These are phyloP conservation scores for Sparidentex hasta DNA, from an alignment of 2,797 vertebrate species.

Conservation along the genomic window DNA sequence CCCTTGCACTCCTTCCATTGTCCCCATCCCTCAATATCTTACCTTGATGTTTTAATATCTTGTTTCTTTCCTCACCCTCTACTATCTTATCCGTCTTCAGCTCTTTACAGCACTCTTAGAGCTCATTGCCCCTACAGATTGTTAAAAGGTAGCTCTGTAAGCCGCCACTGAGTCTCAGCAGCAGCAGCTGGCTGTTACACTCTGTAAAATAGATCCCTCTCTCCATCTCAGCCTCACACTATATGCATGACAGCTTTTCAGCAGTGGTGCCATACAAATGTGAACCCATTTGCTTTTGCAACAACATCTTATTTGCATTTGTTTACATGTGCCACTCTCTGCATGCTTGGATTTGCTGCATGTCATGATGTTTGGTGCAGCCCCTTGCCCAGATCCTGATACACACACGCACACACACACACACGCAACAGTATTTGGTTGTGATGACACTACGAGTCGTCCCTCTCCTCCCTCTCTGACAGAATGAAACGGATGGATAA, in stretches of 20 bases:
- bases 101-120: constrained; percentile 39
- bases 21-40: constrained; percentile 59
- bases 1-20: constrained; percentile 70
- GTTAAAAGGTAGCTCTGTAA: constrained; percentile 59
- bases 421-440: constrained; percentile 68
- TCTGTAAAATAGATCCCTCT: constrained; percentile 51
- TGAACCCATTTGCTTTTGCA: constrained; percentile 34
- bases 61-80: constrained; percentile 60
- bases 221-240: constrained; percentile 52
- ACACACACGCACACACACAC: constrained; percentile 45
- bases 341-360: constrained; percentile 69
- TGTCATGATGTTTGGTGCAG: constrained; percentile 66
- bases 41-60: constrained; percentile 77
- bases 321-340: constrained; percentile 77
- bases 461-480: constrained; percentile 82
- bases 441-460: constrained; percentile 77
- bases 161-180: constrained; percentile 39
- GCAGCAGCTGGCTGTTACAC: constrained; percentile 35
- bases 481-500: constrained; percentile 86
- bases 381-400: constrained; percentile 63
- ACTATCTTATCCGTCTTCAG: constrained; percentile 58
- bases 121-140: constrained; percentile 57
- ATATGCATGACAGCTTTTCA: constrained; percentile 63
- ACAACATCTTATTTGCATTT: constrained; percentile 79
- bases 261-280: constrained; percentile 35